Percentiles rank a stretch among this genome's conserved stretches.
Evolutionary conservation across 2,113 vertebrate genomes (phyloP).

Genomic region (Halichoerus grypus): DNA sequence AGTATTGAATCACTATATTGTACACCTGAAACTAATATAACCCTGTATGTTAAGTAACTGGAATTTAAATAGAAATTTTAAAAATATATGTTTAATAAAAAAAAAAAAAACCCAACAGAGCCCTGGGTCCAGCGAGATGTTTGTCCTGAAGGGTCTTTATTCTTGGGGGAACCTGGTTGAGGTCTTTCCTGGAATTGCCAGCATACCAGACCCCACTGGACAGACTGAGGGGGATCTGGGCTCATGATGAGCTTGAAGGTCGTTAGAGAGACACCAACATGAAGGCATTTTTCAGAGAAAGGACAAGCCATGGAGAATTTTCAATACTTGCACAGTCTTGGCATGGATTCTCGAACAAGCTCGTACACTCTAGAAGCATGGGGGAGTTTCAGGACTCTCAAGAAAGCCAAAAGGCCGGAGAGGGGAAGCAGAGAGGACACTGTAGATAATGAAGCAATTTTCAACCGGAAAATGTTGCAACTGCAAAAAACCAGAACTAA

Average conservation of each 20-base stretch:
- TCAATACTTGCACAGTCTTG: background rate
- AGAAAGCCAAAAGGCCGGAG: background rate
- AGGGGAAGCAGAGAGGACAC: background rate
- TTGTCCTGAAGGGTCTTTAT: background rate
- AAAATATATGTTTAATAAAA: background rate
- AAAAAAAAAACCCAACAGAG: background rate
- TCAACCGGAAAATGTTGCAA: constrained; percentile 53
- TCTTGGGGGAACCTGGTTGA: background rate
- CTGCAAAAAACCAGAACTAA: constrained; percentile 40
- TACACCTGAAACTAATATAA: background rate
- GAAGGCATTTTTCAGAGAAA: constrained; percentile 1
- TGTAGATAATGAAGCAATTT: constrained; percentile 55
- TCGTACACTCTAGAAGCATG: background rate
- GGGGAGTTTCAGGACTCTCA: background rate
- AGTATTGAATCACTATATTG: background rate
- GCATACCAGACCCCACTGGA: background rate
- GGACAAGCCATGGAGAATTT: background rate
- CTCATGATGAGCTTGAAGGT: no score
- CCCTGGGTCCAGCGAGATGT: background rate
- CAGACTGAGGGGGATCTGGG: background rate
- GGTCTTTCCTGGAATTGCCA: background rate
- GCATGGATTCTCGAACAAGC: background rate
- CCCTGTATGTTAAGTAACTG: background rate
- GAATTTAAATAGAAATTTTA: background rate
- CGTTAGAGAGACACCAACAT: background rate